Percentiles rank a stretch among this genome's conserved stretches.
These are phyloP conservation scores for Spisula solida DNA, from an alignment of 2,888 invertebrate species.

Conservation along the genomic window DNA sequence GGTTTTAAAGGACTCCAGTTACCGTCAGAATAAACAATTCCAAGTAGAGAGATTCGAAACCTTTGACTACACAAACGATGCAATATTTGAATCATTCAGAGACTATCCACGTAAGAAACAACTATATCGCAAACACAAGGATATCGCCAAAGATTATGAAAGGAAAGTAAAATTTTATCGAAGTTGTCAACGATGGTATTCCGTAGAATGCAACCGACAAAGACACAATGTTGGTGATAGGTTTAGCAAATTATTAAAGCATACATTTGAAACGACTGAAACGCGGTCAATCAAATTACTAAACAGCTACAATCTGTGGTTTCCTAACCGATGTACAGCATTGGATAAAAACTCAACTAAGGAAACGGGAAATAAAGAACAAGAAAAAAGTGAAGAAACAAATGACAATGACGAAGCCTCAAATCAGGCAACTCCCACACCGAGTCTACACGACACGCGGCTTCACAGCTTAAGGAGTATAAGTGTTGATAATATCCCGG, in stretches of 20 bases:
- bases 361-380: not conserved
- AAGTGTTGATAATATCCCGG: constrained; percentile 61
- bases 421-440: not conserved
- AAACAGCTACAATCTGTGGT: constrained; percentile 63
- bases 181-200: constrained; percentile 52
- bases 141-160: constrained; percentile 63
- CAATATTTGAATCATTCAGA: constrained; percentile 65
- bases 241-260: constrained; percentile 57
- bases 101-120: constrained; percentile 65
- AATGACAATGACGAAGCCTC: not conserved
- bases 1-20: not conserved
- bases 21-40: not conserved
- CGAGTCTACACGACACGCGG: not conserved
- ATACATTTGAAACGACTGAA: constrained; percentile 42
- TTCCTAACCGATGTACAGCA: not conserved
- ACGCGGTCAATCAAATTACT: constrained; percentile 39
- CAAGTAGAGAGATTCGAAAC: constrained; percentile 16
- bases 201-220: constrained; percentile 52
- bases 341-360: not conserved
- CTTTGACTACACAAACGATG: constrained; percentile 62
- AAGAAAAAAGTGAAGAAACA: not conserved
- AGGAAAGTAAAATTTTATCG: constrained; percentile 55
- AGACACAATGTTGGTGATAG: constrained; percentile 59
- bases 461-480: constrained; percentile 55
- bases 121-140: constrained; percentile 61